Base-by-base conservation (phyloP, 2,113 vertebrate species). In the Chloebia gouldiae region DNA sequence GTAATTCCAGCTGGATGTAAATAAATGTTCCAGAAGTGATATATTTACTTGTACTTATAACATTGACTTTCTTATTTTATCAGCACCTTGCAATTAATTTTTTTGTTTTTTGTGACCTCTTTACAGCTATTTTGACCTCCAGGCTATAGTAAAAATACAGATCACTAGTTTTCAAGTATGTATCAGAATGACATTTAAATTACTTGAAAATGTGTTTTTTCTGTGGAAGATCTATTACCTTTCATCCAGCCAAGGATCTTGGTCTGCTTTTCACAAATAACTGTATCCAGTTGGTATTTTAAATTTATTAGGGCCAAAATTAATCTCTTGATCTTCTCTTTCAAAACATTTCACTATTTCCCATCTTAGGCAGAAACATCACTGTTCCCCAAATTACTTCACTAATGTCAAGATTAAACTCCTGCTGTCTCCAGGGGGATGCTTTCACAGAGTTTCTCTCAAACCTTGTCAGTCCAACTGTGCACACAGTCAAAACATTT, bases 401-500 rank as follows among this genome's bases (percentile, higher is more conserved):
- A 76, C n/a, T 83, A 50, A 70, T 84, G 69, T 86, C 86, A 91
- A 54, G 45, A 31, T 75, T 87, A 87, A 91, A 85, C 51, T 88
- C 50, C n/a, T 49, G 37, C 68, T 88, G 75, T 76, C 88, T 92
- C 71, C 78, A 73, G 59, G 31, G 82, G 31, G 6, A 72, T 7
- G 7, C 15, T 85, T 93, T 76, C 70, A 64, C n/a, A 53, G n/a
- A 20, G 49, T 75, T 91, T 88, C 50, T 79, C 73, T 94, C 84
- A 92, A 77, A 88, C 54, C n/a, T 77, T 88, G 57, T 87, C 81
- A 80, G 63, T 86, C 83, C 81, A 89, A 33, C 93, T 94, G 69
- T 81, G 64, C 42, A 86, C 6, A 0, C 66, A 90, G 63, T 71
- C 53, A 88, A 92, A 93, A 80, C 68, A 61, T 85, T 94, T 86